These are phyloP conservation scores for Drosophila multiciliata DNA, from an alignment of 2,888 invertebrate genomes.

Conservation along the genomic window DNA sequence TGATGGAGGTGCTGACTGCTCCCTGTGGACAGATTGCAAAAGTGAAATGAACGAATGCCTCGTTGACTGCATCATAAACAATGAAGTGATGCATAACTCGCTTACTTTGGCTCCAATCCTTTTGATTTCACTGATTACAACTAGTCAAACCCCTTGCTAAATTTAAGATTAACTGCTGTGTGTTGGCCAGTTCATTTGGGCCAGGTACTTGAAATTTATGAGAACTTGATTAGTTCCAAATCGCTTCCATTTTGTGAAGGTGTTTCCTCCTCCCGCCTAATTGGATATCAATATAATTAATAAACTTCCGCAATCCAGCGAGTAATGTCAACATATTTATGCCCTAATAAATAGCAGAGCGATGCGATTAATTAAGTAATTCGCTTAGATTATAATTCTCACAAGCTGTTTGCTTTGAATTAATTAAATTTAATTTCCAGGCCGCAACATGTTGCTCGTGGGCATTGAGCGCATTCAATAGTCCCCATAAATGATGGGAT, in stretches of 20 bases:
- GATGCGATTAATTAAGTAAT: constrained; percentile 1
- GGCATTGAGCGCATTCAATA: constrained; percentile 25
- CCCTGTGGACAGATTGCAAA: constrained; percentile 56
- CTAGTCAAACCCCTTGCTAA: background rate
- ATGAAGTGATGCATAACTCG: constrained; percentile 46
- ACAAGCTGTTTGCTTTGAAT: constrained; percentile 12
- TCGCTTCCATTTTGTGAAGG: no score
- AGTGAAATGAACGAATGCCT: constrained; percentile 67
- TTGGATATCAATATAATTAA: background rate
- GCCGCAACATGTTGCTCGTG: constrained; percentile 56
- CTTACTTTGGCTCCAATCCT: background rate
- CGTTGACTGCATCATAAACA: constrained; percentile 62
- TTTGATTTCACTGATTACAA: constrained; percentile 14
- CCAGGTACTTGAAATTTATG: background rate
- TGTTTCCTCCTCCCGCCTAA: background rate
- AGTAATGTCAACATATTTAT: background rate
- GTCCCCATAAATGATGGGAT: background rate
- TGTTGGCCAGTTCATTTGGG: background rate
- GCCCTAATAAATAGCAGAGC: constrained; percentile 1
- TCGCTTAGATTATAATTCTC: background rate
- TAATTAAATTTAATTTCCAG: constrained; percentile 44
- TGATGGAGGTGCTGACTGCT: constrained; percentile 52
- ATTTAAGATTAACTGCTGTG: background rate
- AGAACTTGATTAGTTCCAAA: background rate
- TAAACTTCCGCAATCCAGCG: background rate